These are phyloP conservation scores for Alloscopus bannaensis DNA, from an alignment of 2,888 invertebrate genomes.

Conservation along the genomic window DNA sequence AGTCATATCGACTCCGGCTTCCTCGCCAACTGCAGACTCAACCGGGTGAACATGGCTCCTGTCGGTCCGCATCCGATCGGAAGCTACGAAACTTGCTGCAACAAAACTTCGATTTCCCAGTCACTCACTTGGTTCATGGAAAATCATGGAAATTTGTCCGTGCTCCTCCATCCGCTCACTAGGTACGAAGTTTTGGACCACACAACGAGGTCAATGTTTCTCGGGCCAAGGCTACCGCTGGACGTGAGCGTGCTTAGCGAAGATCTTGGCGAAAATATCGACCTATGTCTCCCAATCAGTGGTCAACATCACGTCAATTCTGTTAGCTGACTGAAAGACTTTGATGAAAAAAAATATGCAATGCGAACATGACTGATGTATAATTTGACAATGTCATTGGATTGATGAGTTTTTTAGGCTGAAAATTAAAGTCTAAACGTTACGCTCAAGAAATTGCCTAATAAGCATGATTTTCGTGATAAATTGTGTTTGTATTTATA, in stretches of 20 bases:
- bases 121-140: slow-evolving; percentile 67
- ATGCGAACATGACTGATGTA: no score
- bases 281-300: no score
- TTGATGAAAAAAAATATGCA: no score
- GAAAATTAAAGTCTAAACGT: no score
- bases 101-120: slow-evolving; percentile 66
- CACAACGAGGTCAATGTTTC: slow-evolving; percentile 67
- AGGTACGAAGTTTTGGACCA: slow-evolving; percentile 69
- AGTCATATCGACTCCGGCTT: slow-evolving; percentile 66
- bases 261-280: slow-evolving; percentile 63
- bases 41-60: slow-evolving; percentile 66
- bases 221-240: slow-evolving; percentile 63
- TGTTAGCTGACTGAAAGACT: no score
- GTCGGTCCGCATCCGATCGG: slow-evolving; percentile 69
- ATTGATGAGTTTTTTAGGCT: no score
- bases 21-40: slow-evolving; percentile 65
- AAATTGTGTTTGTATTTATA: no score
- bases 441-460: no score
- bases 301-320: no score
- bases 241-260: slow-evolving; percentile 60
- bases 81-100: slow-evolving; percentile 71
- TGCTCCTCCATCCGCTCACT: slow-evolving; percentile 70
- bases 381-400: no score
- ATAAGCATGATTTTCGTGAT: no score
- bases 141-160: slow-evolving; percentile 70